Conservation (phyloP, 1,140 invertebrate genomes). For the Drosophila ficusphila region DNA sequence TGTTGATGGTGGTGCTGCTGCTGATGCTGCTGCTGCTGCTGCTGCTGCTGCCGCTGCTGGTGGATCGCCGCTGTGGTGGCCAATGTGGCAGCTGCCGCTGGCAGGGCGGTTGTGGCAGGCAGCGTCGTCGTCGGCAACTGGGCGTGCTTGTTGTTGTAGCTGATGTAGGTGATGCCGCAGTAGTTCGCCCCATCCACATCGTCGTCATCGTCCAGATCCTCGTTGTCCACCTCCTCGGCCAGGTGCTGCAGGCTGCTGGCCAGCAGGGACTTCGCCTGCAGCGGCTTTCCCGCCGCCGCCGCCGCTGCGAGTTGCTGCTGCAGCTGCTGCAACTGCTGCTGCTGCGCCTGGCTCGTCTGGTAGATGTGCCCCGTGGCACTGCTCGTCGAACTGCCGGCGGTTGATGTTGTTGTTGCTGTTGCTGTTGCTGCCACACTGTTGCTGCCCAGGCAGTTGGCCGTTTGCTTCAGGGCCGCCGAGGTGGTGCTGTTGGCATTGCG, state of each 20-base stretch:
- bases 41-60: constrained; percentile 49
- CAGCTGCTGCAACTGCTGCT: constrained; percentile 72
- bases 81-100: constrained; percentile 59
- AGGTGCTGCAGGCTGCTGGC: constrained; percentile 77
- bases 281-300: constrained; percentile 63
- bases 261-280: constrained; percentile 71
- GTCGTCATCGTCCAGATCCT: constrained; percentile 74
- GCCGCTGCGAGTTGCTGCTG: constrained; percentile 69
- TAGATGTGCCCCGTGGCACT: constrained; percentile 67
- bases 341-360: constrained; percentile 72
- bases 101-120: constrained; percentile 67
- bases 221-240: constrained; percentile 80
- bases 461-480: constrained; percentile 55
- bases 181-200: constrained; percentile 77
- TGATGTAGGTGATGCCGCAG: constrained; percentile 79
- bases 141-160: constrained; percentile 81
- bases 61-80: constrained; percentile 64
- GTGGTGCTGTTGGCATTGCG: constrained; percentile 65
- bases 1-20: constrained; percentile 25
- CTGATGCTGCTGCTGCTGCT: constrained; percentile 34
- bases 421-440: no score
- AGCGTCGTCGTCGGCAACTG: constrained; percentile 72
- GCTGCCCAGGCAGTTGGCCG: background rate
- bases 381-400: constrained; percentile 32
- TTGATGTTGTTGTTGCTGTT: background rate